These are phyloP conservation scores for Corythoichthys intestinalis DNA, from an alignment of 2,113 vertebrate species.

Conservation along the genomic window DNA sequence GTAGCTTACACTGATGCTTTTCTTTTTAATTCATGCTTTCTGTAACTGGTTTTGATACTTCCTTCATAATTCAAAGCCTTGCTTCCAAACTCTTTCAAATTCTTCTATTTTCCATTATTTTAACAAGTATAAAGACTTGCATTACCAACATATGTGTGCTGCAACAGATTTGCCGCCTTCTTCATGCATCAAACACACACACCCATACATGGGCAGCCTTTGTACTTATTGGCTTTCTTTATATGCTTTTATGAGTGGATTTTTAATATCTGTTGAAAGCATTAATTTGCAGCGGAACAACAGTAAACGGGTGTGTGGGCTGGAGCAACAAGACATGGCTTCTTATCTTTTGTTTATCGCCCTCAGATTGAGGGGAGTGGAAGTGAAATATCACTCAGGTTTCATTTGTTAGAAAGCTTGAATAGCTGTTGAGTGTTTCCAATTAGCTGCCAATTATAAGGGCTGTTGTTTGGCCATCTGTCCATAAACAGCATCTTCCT, in stretches of 20 bases:
- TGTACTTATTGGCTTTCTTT: conserved; percentile 22
- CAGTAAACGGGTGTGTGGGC: conserved; percentile 31
- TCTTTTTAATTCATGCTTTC: conserved; percentile 7
- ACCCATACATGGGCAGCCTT: conserved; percentile 10
- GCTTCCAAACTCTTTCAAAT: conserved; percentile 15
- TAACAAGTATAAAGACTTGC: conserved; percentile 23
- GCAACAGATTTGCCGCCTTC: conserved; percentile 15
- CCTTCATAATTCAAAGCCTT: conserved; percentile 23
- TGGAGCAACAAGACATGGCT: conserved; percentile 1
- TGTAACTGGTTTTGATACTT: conserved; percentile 5
- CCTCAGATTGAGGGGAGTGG: background rate
- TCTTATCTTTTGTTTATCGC: conserved; percentile 11
- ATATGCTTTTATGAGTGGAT: conserved; percentile 44
- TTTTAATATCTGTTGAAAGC: conserved; percentile 29
- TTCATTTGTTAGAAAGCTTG: conserved; percentile 35
- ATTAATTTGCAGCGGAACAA: conserved; percentile 6
- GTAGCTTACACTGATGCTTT: conserved; percentile 8
- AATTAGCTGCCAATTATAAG: conserved; percentile 53
- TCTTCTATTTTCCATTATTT: conserved; percentile 16
- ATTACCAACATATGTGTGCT: conserved; percentile 1
- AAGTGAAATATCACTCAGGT: conserved; percentile 31
- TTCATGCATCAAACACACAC: background rate
- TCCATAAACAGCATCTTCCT: conserved; percentile 27
- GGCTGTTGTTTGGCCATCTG: conserved; percentile 56
- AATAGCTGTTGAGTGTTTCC: conserved; percentile 43